These are phyloP conservation scores for Megastigmus dorsalis DNA, from an alignment of 2,888 invertebrate species.

Conservation along the genomic window DNA sequence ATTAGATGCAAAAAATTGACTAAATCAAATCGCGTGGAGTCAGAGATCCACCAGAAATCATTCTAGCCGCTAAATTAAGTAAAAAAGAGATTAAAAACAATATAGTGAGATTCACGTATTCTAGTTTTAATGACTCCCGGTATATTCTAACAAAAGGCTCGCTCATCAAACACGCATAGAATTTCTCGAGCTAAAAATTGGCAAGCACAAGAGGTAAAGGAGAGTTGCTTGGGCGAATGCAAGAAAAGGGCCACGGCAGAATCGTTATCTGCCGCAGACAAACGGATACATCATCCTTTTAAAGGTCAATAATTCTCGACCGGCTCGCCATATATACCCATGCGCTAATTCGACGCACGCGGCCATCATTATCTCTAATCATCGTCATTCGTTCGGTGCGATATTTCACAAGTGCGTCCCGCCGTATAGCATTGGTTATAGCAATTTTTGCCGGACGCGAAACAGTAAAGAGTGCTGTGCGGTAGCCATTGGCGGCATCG, in stretches of 20 bases:
- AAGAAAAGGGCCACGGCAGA: conserved; percentile 25
- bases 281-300: conserved; percentile 43
- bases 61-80: too few species aligned
- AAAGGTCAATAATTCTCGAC: conserved; percentile 37
- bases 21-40: too few species aligned
- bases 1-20: too few species aligned
- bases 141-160: too few species aligned
- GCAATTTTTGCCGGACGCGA: conserved; percentile 9
- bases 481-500: neutral
- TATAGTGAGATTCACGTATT: too few species aligned
- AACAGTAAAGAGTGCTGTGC: conserved; percentile 20
- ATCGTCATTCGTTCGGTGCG: conserved; percentile 41
- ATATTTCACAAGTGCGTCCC: conserved; percentile 36
- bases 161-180: too few species aligned
- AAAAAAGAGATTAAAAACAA: too few species aligned
- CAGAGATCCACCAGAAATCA: too few species aligned
- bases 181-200: too few species aligned
- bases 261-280: conserved; percentile 16
- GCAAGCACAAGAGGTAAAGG: too few species aligned
- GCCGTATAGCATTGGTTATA: neutral
- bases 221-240: too few species aligned
- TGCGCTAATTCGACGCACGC: conserved; percentile 4
- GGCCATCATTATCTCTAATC: conserved; percentile 43
- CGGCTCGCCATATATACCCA: conserved; percentile 5
- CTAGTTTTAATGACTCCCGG: too few species aligned